Conservation (phyloP, 2,113 vertebrate species). For the Garra rufa region DNA sequence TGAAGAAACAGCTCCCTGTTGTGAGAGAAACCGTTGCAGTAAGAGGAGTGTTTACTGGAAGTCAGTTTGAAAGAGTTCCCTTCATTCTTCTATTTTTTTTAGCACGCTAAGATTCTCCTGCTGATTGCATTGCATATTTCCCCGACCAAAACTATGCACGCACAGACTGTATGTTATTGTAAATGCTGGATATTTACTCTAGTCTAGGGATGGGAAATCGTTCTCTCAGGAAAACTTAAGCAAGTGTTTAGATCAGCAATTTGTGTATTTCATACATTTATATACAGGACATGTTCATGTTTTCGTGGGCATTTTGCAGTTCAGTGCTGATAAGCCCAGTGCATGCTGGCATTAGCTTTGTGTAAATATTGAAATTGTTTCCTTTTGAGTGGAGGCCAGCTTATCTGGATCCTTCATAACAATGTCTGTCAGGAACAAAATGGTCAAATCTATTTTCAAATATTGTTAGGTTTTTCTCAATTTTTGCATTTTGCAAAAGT, state of each 20-base stretch:
- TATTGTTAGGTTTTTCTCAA: not conserved
- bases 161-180: constrained; percentile 42
- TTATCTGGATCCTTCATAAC: constrained; percentile 6
- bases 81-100: constrained; percentile 46
- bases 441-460: not conserved
- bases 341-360: constrained; percentile 1
- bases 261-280: not conserved
- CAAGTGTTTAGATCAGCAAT: constrained; percentile 16
- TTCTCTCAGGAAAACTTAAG: not conserved
- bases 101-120: constrained; percentile 42
- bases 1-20: constrained; percentile 46
- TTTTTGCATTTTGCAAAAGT: not conserved
- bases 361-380: not conserved
- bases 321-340: not conserved
- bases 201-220: not conserved
- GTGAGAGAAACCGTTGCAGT: constrained; percentile 41
- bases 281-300: not conserved
- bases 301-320: not conserved
- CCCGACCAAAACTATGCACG: constrained; percentile 33
- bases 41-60: constrained; percentile 55
- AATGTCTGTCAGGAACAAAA: not conserved
- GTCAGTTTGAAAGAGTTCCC: constrained; percentile 51
- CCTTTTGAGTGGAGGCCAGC: not conserved
- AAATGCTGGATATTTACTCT: constrained; percentile 35
- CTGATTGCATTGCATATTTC: constrained; percentile 43